Base-by-base conservation (phyloP, 2,797 vertebrate species). In the Pempheris klunzingeri region DNA sequence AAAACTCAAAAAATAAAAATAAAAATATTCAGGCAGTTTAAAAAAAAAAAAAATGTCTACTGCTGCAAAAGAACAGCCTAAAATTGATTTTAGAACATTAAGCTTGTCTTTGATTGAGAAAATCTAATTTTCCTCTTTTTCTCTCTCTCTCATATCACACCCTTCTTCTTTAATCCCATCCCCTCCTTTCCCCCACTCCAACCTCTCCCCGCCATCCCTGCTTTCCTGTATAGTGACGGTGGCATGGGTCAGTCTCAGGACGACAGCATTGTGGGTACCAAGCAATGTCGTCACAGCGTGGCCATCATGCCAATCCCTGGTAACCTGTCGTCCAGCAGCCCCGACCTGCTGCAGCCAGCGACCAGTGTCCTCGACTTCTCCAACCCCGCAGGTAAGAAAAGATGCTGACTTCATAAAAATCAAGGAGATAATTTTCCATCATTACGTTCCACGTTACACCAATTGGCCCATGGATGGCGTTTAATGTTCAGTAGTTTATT, bases 231-330 rank as follows among this genome's bases (percentile, higher is more conserved):
- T 90, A 99, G 98, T 17, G 97, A 99, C 3, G 96, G 96, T 1
- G 95, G 96, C 0, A 92, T 98, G 87, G 96, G 96, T 83, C 98
- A 99, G 80, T 98, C 97, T 0, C 98, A 99, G 92, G 98, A 99
- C n/a, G 98, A 99, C 95, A 99, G 98, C 92, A 96, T 99, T 1
- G 97, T 99, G 77, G 97, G 98, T 3, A 99, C 97, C 0, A 97
- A 97, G 77, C 97, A 98, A 92, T 98, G 96, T 81, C 92, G 98
- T 1, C 97, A 98, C 94, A 99, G 98, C 80, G 93, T 99, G 88
- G 97, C 97, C 76, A 97, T 99, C 87, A 97, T 99, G 98, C 97
- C 97, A 43, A 96, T 99, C 67, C 97, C 97, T 0, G 97, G 97
- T 11, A 97, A 96, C 1, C 96, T 99, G 26, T 99, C 97, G 0